phyloP scores from a whole-genome alignment of 1,140 invertebrate genomes.

The fruit fly (Drosophila melanogaster) region Release_6_plus_ISO1_MT NT_033777.3:15280001-15280500 shows the following conservation, averaged over 20 bases:
- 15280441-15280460: slow-evolving; percentile 51
- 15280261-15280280: background rate
- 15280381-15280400: slow-evolving; percentile 23
- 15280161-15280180: background rate
- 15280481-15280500: slow-evolving; percentile 15
- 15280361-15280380: slow-evolving; percentile 18
- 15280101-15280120: background rate
- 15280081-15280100: slow-evolving; percentile 7
- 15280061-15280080: slow-evolving; percentile 40
- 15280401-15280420: slow-evolving; percentile 11
- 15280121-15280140: slow-evolving; percentile 20
- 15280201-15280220: background rate
- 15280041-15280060: slow-evolving; percentile 7
- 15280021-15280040: slow-evolving; percentile 57
- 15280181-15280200: background rate
- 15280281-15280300: background rate
- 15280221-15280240: background rate
- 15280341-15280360: slow-evolving; percentile 9
- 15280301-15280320: slow-evolving; percentile 25
- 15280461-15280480: slow-evolving; percentile 61
- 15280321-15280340: slow-evolving; percentile 34
- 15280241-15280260: slow-evolving; percentile 6
- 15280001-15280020: slow-evolving; percentile 69
- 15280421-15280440: slow-evolving; percentile 36
- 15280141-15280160: slow-evolving; percentile 31